A percentile compares a stretch with the other conserved stretches of the same genome.
Conservation (phyloP, 2,797 vertebrate species). For the Diplodus sargus region DNA sequence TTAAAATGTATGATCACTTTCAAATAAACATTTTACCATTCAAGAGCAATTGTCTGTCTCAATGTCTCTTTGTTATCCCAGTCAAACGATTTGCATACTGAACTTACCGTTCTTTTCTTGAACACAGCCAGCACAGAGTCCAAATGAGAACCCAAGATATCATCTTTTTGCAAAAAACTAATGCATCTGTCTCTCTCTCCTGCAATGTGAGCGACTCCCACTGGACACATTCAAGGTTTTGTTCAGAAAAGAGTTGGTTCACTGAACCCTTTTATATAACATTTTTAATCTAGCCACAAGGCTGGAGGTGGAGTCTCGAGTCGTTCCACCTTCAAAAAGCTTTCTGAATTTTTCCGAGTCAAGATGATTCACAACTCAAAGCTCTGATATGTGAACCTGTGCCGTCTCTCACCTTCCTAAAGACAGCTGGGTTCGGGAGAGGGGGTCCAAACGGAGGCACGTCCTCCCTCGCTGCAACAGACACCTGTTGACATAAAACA, state of each 20-base stretch:
- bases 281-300: not conserved
- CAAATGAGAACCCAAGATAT: not conserved
- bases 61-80: not conserved
- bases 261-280: not conserved
- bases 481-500: constrained; percentile 86
- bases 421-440: constrained; percentile 92
- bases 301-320: not conserved
- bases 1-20: too few relatives aligned
- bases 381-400: not conserved
- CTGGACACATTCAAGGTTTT: not conserved
- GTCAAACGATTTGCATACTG: not conserved
- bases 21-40: too few relatives aligned
- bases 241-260: not conserved
- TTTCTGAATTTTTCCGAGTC: not conserved
- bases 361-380: not conserved
- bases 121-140: not conserved
- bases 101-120: not conserved
- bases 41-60: too few relatives aligned
- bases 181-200: not conserved
- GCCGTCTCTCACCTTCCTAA: constrained; percentile 89
- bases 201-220: not conserved
- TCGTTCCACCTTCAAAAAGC: not conserved
- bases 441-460: constrained; percentile 94
- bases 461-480: constrained; percentile 95
- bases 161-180: not conserved